Conservation (phyloP, 2,797 vertebrate species). For the Pseudochaenichthys georgianus region DNA sequence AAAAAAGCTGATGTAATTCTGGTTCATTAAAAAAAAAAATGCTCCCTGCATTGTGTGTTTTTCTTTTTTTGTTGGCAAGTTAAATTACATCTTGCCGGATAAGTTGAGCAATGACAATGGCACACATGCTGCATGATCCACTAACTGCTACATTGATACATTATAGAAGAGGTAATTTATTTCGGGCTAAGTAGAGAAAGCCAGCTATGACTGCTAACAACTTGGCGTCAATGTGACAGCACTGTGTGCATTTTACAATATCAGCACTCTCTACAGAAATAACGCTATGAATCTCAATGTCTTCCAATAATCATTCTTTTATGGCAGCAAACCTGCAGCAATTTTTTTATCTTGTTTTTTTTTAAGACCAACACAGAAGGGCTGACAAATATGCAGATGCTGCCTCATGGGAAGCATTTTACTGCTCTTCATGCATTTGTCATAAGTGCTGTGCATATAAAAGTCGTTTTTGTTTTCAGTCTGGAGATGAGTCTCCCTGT, state of each 20-base stretch:
- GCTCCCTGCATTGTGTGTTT: not conserved
- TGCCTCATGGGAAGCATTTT: constrained; percentile 63
- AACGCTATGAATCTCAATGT: constrained; percentile 53
- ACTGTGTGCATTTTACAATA: constrained; percentile 45
- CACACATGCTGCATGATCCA: constrained; percentile 2
- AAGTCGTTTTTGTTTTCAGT: constrained; percentile 45
- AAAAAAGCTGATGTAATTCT: too few relatives aligned
- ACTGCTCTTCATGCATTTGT: constrained; percentile 47
- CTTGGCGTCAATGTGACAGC: constrained; percentile 22
- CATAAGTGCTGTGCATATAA: constrained; percentile 41
- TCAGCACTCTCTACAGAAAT: constrained; percentile 47
- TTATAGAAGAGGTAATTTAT: constrained; percentile 29
- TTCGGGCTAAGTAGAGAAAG: constrained; percentile 19
- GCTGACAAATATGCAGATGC: constrained; percentile 58
- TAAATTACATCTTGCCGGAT: not conserved
- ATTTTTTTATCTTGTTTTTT: constrained; percentile 37
- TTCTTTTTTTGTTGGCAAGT: not conserved
- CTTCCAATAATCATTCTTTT: constrained; percentile 60
- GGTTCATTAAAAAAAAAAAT: too few relatives aligned
- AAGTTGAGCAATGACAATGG: not conserved
- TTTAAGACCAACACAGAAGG: constrained; percentile 42
- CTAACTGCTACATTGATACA: constrained; percentile 24
- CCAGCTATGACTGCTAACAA: constrained; percentile 41
- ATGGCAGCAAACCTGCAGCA: constrained; percentile 33
- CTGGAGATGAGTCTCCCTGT: constrained; percentile 15